A percentile compares a stretch with the other conserved stretches of the same genome.
Conservation (phyloP, 2,113 vertebrate species). For the Pavo muticus region DNA sequence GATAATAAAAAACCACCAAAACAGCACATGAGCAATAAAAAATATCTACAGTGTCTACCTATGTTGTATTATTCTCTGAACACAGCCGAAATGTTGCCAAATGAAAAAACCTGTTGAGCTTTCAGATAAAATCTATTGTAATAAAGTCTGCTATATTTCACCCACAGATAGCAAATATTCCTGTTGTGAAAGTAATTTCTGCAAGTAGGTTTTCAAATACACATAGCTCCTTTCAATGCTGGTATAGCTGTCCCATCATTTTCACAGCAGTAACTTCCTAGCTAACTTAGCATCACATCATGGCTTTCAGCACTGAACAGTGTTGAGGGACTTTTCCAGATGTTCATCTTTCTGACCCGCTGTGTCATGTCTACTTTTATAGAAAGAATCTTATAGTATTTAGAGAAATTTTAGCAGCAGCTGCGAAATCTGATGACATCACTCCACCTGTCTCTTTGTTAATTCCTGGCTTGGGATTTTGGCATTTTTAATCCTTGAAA, state of each 20-base stretch:
- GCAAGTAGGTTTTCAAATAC: neutral
- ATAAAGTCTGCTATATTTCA: conserved; percentile 17
- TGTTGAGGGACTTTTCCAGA: neutral
- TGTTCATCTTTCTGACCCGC: neutral
- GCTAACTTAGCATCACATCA: neutral
- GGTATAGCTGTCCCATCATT: fast-evolving
- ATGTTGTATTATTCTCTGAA: neutral
- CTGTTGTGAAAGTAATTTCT: neutral
- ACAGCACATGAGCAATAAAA: neutral
- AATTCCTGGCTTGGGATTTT: neutral
- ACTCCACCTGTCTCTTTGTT: neutral
- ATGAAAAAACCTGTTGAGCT: neutral
- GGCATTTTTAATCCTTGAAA: neutral
- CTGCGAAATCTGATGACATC: neutral
- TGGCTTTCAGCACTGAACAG: neutral
- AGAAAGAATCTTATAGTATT: neutral
- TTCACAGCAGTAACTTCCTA: neutral
- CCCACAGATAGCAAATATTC: neutral
- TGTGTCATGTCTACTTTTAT: neutral
- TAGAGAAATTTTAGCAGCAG: neutral
- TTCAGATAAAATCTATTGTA: conserved; percentile 9
- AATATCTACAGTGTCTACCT: neutral
- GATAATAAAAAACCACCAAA: neutral
- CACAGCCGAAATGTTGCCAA: neutral
- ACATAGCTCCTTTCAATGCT: neutral